phyloP scores from a whole-genome alignment of 1,140 invertebrate genomes.

The Phocides pigmalion region DNA sequence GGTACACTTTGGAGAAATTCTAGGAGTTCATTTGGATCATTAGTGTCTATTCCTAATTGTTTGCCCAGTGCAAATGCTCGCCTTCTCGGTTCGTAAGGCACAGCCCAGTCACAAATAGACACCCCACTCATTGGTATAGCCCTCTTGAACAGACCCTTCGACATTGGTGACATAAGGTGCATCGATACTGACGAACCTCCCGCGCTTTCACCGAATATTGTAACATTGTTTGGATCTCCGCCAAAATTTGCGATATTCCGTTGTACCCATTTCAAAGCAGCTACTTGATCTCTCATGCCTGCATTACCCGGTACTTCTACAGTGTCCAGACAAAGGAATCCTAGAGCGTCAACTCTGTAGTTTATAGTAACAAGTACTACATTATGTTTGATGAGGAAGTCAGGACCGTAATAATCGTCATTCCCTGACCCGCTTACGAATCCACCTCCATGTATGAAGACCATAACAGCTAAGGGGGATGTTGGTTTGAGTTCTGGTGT shows the following conservation, averaged over 20 bases:
- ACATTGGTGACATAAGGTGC: slow-evolving; percentile 54
- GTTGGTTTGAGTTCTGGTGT: slow-evolving; percentile 72
- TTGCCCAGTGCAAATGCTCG: slow-evolving; percentile 50
- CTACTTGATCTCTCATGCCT: slow-evolving; percentile 84
- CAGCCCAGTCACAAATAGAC: slow-evolving; percentile 47
- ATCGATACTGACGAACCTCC: slow-evolving; percentile 80
- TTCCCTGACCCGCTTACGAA: slow-evolving; percentile 58
- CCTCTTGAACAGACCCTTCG: too few relatives aligned
- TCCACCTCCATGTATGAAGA: slow-evolving; percentile 78
- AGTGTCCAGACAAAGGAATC: slow-evolving; percentile 82
- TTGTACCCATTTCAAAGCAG: too few relatives aligned
- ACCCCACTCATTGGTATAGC: too few relatives aligned
- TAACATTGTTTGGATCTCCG: too few relatives aligned
- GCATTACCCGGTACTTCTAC: too few relatives aligned
- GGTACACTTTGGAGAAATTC: slow-evolving; percentile 76
- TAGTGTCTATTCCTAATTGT: slow-evolving; percentile 47
- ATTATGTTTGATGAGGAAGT: slow-evolving; percentile 85
- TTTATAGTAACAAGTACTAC: slow-evolving; percentile 88
- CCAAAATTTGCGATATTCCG: too few relatives aligned
- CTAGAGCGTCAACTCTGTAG: slow-evolving; percentile 87
- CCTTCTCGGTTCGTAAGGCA: slow-evolving; percentile 41
- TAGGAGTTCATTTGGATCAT: too few relatives aligned
- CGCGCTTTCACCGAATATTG: slow-evolving; percentile 86
- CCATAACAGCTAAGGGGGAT: too few relatives aligned
- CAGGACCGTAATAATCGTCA: slow-evolving; percentile 82